Evolutionary conservation across 2,797 vertebrate genomes (phyloP).

Genomic region (Chelon labrosus): DNA sequence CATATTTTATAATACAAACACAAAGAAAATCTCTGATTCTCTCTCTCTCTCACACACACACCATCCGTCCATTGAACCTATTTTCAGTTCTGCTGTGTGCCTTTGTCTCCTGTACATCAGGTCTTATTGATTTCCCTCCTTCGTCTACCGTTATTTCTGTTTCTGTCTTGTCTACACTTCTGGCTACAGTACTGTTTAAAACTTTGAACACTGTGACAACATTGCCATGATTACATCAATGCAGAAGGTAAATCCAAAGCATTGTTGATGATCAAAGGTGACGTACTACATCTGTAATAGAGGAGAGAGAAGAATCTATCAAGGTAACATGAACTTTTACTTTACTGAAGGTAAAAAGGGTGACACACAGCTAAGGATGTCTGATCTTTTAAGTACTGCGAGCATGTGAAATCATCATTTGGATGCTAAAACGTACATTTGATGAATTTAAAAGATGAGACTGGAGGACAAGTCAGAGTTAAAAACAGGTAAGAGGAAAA

Average conservation of each 20-base stretch:
- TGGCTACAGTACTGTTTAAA: not conserved
- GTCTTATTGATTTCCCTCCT: constrained; percentile 54
- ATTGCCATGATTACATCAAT: not conserved
- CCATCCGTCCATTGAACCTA: constrained; percentile 13
- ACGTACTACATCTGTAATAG: constrained; percentile 3
- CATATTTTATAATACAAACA: constrained; percentile 5
- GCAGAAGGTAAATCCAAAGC: not conserved
- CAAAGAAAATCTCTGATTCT: not conserved
- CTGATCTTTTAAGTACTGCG: not conserved
- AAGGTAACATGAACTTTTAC: not conserved
- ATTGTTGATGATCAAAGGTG: not conserved
- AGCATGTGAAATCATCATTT: not conserved
- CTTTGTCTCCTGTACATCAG: constrained; percentile 39
- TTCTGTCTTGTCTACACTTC: constrained; percentile 34
- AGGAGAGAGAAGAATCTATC: not conserved
- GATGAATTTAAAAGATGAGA: constrained; percentile 1
- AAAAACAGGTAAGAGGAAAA: not conserved
- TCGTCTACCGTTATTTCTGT: constrained; percentile 28
- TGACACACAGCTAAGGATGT: not conserved
- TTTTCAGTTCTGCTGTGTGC: constrained; percentile 32
- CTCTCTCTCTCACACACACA: not conserved
- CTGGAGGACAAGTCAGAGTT: not conserved
- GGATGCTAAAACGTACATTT: not conserved
- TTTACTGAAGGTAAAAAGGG: not conserved
- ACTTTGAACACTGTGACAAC: not conserved